Conservation (phyloP, 2,797 vertebrate species). For the Eulemur albifrons region DNA sequence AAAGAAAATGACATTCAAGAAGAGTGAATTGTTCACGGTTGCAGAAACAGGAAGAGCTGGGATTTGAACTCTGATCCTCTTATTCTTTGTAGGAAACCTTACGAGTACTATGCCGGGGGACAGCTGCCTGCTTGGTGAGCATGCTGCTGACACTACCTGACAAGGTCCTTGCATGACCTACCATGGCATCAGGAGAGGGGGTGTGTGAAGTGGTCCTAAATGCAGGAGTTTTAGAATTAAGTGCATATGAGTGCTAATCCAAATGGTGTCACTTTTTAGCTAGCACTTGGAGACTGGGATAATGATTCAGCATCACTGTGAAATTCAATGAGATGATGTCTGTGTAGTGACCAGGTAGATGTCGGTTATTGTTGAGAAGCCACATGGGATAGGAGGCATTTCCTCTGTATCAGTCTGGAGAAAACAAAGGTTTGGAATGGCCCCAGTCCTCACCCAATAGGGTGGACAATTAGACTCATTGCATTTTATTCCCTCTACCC, state of each 20-base stretch:
- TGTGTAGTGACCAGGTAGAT: not conserved
- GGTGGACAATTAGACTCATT: not conserved
- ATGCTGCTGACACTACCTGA: not conserved
- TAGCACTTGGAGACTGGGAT: not conserved
- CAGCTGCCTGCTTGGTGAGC: not conserved
- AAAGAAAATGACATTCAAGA: conserved; percentile 28
- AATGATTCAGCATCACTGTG: not conserved
- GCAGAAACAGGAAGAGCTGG: not conserved
- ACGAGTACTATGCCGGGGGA: not conserved
- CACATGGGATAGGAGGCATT: rapidly evolving
- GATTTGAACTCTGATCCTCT: not conserved
- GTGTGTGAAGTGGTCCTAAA: not conserved
- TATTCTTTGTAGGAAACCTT: not conserved
- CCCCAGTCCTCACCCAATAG: not conserved
- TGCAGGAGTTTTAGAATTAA: not conserved
- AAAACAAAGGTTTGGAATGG: not conserved
- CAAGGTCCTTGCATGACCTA: not conserved
- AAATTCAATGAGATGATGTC: not conserved
- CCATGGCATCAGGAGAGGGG: not conserved
- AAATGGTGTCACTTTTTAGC: not conserved
- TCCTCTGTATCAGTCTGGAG: not conserved
- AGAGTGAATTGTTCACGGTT: not conserved
- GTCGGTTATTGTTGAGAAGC: not conserved
- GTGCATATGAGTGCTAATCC: not conserved
- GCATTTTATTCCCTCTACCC: conserved; percentile 9